Conservation (phyloP, 2,888 invertebrate species). For the Ptychoptera albimana region DNA sequence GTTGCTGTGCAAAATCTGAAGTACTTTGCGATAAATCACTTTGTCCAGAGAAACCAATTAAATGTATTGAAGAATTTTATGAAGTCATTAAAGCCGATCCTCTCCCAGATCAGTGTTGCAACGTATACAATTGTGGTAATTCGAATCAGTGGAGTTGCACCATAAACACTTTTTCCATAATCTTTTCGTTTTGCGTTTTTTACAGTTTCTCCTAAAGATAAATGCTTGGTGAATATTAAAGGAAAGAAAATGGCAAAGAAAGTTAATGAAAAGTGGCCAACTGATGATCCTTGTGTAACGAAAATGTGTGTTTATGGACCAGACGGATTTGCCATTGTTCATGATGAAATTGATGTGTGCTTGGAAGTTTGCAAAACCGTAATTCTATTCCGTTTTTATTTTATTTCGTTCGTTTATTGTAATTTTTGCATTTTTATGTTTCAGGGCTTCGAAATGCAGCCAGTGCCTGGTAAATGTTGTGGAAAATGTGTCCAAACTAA, state of each 20-base stretch:
- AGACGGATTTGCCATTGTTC: slow-evolving; percentile 18
- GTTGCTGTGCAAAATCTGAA: slow-evolving; percentile 53
- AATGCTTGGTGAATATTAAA: slow-evolving; percentile 24
- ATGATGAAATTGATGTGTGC: slow-evolving; percentile 20
- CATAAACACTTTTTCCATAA: too few species aligned
- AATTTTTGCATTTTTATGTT: background rate
- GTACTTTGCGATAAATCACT: slow-evolving; percentile 42
- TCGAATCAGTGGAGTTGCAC: slow-evolving; percentile 7
- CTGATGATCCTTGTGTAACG: slow-evolving; percentile 29
- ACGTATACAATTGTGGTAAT: slow-evolving; percentile 46
- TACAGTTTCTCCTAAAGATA: slow-evolving; percentile 22
- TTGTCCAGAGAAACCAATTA: slow-evolving; percentile 41
- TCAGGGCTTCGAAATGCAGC: slow-evolving; percentile 40
- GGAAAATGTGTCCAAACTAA: slow-evolving; percentile 43
- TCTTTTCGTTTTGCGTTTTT: background rate
- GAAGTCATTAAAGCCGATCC: slow-evolving; percentile 22
- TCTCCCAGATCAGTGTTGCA: slow-evolving; percentile 41
- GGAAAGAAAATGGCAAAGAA: slow-evolving; percentile 22
- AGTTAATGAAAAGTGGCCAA: slow-evolving; percentile 32
- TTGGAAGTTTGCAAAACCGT: slow-evolving; percentile 16
- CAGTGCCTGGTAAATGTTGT: slow-evolving; percentile 37
- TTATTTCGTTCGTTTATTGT: too few species aligned
- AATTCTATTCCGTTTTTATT: background rate
- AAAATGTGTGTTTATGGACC: slow-evolving; percentile 24
- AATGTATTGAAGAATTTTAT: slow-evolving; percentile 36